phyloP scores from a whole-genome alignment of 2,113 vertebrate genomes.

The Platysteira castanea region DNA sequence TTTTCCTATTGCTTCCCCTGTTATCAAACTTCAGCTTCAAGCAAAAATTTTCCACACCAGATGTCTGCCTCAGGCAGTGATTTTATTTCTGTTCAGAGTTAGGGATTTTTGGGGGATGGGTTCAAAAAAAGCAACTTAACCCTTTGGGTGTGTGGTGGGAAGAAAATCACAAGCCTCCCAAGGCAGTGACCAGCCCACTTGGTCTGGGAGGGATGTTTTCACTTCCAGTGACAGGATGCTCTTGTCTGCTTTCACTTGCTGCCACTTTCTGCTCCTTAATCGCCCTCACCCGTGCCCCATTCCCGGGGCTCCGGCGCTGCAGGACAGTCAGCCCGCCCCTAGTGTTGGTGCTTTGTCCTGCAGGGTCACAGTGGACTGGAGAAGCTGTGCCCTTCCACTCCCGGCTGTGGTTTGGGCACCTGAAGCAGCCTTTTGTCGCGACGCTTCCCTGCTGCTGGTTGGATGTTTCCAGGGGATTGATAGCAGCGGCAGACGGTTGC shows the following conservation, averaged over 20 bases:
- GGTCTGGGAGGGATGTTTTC: not conserved
- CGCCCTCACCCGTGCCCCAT: not conserved
- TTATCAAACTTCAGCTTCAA: conserved; percentile 8
- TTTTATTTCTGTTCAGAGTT: not conserved
- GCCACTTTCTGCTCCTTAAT: not conserved
- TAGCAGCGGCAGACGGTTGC: conserved; percentile 19
- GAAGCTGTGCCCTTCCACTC: not conserved
- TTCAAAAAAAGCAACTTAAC: not conserved
- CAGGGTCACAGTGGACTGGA: not conserved
- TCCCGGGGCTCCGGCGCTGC: not conserved
- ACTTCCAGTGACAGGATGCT: not conserved
- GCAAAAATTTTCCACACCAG: conserved; percentile 32
- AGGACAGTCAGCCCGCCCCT: not conserved
- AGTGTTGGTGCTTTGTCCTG: not conserved
- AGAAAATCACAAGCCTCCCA: not conserved
- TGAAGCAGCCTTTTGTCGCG: not conserved
- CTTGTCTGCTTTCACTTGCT: not conserved
- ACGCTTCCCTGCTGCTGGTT: not conserved
- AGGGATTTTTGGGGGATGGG: not conserved
- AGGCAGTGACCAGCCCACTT: not conserved
- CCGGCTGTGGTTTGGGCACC: not conserved
- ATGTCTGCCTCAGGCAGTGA: conserved; percentile 16
- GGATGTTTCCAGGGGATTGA: not conserved
- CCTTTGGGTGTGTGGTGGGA: not conserved
- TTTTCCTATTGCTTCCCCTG: not conserved